Percentiles rank a stretch among this genome's conserved stretches.
Evolutionary conservation across 53 echinoderm and acorn worm genomes (phyloP).

Genomic region (Paelopatides confundens): DNA sequence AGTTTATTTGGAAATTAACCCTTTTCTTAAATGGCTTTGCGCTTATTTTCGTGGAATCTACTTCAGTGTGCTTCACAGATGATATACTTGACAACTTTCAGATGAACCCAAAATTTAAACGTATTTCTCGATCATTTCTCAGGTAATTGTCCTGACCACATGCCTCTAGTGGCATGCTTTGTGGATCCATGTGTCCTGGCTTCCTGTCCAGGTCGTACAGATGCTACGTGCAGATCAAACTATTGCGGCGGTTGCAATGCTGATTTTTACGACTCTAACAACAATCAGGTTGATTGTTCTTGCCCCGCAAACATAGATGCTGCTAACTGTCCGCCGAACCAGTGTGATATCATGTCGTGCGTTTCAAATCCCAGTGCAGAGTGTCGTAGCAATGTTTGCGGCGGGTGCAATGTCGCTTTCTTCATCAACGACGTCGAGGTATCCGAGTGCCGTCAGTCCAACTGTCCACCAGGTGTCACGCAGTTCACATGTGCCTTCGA

Average conservation of each 20-base stretch:
- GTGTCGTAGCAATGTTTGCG: constrained; percentile 25
- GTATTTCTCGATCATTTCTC: background rate
- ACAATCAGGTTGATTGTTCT: background rate
- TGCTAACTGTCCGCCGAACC: background rate
- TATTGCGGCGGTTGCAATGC: constrained; percentile 21
- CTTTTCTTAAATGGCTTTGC: too few relatives aligned
- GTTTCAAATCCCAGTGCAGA: background rate
- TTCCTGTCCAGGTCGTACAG: background rate
- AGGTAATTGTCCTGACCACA: background rate
- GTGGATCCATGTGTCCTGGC: constrained; percentile 13
- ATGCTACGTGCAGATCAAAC: constrained; percentile 43
- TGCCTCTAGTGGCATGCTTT: background rate
- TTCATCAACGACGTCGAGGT: background rate
- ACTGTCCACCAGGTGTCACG: background rate
- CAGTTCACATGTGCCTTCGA: background rate
- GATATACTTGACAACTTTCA: too few relatives aligned
- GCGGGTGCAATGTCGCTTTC: background rate
- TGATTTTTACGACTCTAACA: background rate
- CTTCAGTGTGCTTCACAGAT: too few relatives aligned
- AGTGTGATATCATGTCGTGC: background rate
- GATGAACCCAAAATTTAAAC: too few relatives aligned
- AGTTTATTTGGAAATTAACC: too few relatives aligned
- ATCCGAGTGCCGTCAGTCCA: background rate
- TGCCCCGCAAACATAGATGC: background rate
- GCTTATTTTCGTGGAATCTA: too few relatives aligned